Base-by-base conservation (phyloP, 2,888 invertebrate genomes). In the Formica aserva region DNA sequence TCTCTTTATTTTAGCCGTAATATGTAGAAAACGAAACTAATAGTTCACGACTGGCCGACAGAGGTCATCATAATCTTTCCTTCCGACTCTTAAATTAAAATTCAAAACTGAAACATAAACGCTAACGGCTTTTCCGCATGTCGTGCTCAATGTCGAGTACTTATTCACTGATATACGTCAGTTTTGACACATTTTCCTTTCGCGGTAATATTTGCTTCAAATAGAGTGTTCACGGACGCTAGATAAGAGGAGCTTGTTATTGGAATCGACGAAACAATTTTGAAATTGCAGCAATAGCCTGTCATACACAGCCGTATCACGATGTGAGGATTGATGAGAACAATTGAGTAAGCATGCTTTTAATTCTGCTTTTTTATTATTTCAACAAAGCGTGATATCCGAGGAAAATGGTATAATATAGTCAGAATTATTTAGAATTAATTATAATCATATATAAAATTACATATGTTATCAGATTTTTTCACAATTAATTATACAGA, bases 41-140 rank as follows among this genome's bases (percentile, higher is more conserved):
- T 32, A 32, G 32, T 32, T 32, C 32, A 32, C 6, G 32, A 6
- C 6, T 0, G 32, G 6, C 6, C 32, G 32, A 32, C 32, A 32
- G 32, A 32, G 32, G 32, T 32, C 32, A 32, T 6, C 32, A 6
- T 32, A 32, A 6, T 32, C 6, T 32, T 32, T 32, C 6, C 32
- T 32, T 32, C 32, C 32, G 38, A 38, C 9, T 9, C 38, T 45
- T 45, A 45, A 52, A 18, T 80, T 48, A 35, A 80, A 80, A 35
- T 80, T 80, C 60, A 35, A 80, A 80, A 35, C 71, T 62, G 13
- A 35, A 55, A 71, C 48, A 48, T 38, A 15, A 45, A 71, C 57
- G 77, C 22, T 29, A 77, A 78, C 71, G 71, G 71, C 11, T 57
- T 11, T 41, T 1, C 18, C 22, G 26, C 26, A 13, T 69, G 29